These are phyloP conservation scores for Ctena decussata DNA, from an alignment of 2,888 invertebrate genomes.

Conservation along the genomic window DNA sequence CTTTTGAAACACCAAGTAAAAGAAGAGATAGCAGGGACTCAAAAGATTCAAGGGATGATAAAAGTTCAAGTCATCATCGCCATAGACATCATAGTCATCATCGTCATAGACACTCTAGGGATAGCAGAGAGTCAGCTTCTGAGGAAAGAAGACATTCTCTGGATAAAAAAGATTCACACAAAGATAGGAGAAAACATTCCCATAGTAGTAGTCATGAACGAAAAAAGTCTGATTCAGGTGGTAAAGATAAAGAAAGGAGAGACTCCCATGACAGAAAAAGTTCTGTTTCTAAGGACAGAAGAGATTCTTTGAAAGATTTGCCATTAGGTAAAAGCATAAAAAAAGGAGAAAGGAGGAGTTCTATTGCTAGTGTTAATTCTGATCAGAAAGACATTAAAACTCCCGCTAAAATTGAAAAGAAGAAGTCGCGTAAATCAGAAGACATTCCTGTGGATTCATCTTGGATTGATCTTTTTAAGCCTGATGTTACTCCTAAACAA, in stretches of 20 bases:
- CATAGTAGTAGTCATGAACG: background rate
- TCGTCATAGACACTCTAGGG: constrained; percentile 53
- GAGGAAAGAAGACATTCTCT: constrained; percentile 42
- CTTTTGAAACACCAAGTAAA: constrained; percentile 9
- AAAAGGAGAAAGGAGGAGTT: constrained; percentile 40
- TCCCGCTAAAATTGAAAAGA: constrained; percentile 57
- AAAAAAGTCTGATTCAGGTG: constrained; percentile 28
- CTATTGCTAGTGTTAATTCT: constrained; percentile 21
- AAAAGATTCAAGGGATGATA: constrained; percentile 41
- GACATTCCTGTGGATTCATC: constrained; percentile 74
- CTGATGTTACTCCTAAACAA: constrained; percentile 70
- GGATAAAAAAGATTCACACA: constrained; percentile 25
- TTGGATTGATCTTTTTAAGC: constrained; percentile 81
- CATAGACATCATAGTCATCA: constrained; percentile 48
- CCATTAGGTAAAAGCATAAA: background rate
- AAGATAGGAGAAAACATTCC: constrained; percentile 21
- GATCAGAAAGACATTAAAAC: constrained; percentile 15
- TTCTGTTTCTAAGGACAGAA: constrained; percentile 17
- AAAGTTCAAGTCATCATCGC: constrained; percentile 32
- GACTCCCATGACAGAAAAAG: constrained; percentile 7
- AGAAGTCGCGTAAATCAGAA: constrained; percentile 72
- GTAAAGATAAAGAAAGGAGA: constrained; percentile 27
- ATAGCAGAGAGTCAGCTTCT: constrained; percentile 48
- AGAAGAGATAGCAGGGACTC: constrained; percentile 25
- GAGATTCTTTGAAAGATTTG: constrained; percentile 17